Base-by-base conservation (phyloP, 2,797 vertebrate species). In the Synanceia verrucosa region DNA sequence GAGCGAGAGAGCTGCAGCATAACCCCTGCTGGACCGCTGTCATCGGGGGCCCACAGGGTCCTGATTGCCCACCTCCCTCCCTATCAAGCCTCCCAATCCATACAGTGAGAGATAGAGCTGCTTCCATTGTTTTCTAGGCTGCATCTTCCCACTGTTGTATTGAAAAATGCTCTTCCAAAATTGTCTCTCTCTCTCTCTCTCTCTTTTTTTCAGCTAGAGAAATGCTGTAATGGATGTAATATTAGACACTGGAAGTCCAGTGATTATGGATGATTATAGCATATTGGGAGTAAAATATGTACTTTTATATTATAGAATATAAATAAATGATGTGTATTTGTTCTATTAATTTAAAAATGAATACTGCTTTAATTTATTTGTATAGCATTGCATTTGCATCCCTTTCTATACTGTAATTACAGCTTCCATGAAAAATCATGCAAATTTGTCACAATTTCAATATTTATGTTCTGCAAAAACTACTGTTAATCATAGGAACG, bases 51-150 rank as follows among this genome's bases (percentile, higher is more conserved):
- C 84, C 67, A 60, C 77, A 51, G 7, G 57, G 79, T 79, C 78
- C 85, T 88, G 88, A 89, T 87, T 86, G 89, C 77, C 76, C 83
- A 88, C 70, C 88, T 85, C 79, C 90, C 79, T 83, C 81, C 82
- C 76, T 58, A 82, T 88, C 84, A 86, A 83, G 76, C 77, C 77
- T 75, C 71, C 57, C 59, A 78, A 79, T 82, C 84, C 85, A 88
- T 76, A 87, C 80, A 80, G 81, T 79, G 81, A 89, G 65, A 83
- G 68, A 83, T 73, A 82, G 62, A 66, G 74, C 70, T 43, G 60
- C 62, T 64, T 66, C 74, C 82, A 85, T 81, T 89, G 86, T 91
- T 89, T 89, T 78, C 80, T 76, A 53, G 63, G 56, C 80, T 77
- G 63, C n/a, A 50, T 83, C 65, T 85, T 86, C 47, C 53, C 73